Conservation (phyloP, 2,888 invertebrate species). For the Drosophila kokeensis region DNA sequence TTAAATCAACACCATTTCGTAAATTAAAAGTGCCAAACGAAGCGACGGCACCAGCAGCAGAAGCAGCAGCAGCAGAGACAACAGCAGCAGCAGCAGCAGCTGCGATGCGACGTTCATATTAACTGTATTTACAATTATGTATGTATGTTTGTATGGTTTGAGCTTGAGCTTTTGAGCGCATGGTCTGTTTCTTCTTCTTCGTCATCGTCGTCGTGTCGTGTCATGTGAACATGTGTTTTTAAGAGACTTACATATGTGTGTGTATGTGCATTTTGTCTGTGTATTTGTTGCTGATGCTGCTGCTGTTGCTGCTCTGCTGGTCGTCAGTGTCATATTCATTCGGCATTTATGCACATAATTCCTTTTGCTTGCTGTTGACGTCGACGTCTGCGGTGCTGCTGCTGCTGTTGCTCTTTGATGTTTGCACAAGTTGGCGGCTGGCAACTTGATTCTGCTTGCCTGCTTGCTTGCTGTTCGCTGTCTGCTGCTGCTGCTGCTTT, state of each 20-base stretch:
- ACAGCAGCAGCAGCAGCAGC: conserved; percentile 22
- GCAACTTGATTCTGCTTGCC: conserved; percentile 38
- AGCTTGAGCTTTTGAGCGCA: conserved; percentile 9
- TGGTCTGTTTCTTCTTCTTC: not conserved
- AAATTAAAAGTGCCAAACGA: conserved; percentile 81
- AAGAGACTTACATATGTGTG: conserved; percentile 14
- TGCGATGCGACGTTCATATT: conserved; percentile 62
- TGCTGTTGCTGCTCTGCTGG: conserved; percentile 8
- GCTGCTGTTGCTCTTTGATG: conserved; percentile 71
- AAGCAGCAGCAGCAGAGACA: conserved; percentile 7
- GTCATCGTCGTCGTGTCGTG: conserved; percentile 3
- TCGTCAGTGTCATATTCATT: conserved; percentile 33
- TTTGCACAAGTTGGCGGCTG: conserved; percentile 70
- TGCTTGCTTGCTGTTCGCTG: conserved; percentile 19
- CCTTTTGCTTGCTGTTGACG: conserved; percentile 37
- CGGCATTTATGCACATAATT: conserved; percentile 60
- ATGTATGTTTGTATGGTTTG: conserved; percentile 11
- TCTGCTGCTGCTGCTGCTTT: conserved; percentile 3
- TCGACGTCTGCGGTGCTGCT: conserved; percentile 6
- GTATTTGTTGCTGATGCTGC: conserved; percentile 4
- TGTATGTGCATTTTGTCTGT: conserved; percentile 1
- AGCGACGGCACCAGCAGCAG: conserved; percentile 37
- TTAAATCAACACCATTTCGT: conserved; percentile 83
- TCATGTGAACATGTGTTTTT: conserved; percentile 44
- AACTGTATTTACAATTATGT: conserved; percentile 78